Evolutionary conservation across 1,140 invertebrate genomes (phyloP).

Genomic region (Bombus waltoni): DNA sequence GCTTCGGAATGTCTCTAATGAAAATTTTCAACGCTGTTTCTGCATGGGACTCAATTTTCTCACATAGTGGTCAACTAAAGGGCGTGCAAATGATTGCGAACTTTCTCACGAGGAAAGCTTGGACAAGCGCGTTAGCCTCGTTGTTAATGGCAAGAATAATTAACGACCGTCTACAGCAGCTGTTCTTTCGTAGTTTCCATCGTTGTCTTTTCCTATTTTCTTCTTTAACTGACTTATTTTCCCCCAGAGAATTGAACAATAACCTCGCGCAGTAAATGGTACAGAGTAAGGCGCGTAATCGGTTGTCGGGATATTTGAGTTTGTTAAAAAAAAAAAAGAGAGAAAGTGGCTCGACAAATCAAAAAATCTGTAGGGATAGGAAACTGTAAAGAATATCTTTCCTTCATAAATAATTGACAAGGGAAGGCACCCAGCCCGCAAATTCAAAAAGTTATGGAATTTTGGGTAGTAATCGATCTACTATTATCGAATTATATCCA

Average conservation of each 20-base stretch:
- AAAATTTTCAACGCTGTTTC: neutral
- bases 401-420: no score
- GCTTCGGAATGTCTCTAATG: neutral
- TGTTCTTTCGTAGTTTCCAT: neutral
- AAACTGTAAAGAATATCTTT: no score
- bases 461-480: no score
- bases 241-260: neutral
- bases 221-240: neutral
- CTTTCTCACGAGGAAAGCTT: neutral
- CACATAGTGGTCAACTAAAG: neutral
- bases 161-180: neutral
- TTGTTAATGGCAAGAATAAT: conserved; percentile 16
- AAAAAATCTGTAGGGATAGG: neutral
- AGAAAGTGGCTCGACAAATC: neutral
- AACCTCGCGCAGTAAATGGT: neutral
- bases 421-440: no score
- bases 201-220: neutral
- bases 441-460: no score
- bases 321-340: neutral
- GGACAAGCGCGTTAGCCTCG: neutral
- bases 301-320: neutral
- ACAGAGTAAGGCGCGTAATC: neutral
- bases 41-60: neutral
- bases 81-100: neutral
- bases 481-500: no score